Evolutionary conservation across 2,113 vertebrate species (phyloP).

Genomic region (Turdus rufiventris): DNA sequence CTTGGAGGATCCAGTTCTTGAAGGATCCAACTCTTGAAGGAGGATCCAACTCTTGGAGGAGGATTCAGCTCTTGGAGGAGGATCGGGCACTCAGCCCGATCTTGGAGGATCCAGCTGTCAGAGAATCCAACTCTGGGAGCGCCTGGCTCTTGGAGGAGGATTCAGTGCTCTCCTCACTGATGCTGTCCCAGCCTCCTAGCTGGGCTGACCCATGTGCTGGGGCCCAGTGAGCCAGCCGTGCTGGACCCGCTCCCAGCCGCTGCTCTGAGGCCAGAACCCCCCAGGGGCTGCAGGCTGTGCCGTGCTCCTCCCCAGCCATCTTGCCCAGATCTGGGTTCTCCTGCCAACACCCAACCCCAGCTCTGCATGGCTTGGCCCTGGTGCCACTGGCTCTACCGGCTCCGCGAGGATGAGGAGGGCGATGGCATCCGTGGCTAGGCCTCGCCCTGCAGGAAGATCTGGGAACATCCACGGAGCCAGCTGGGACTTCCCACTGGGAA

Average conservation of each 20-base stretch:
- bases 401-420: neutral
- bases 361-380: neutral
- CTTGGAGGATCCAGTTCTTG: neutral
- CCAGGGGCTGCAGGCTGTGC: neutral
- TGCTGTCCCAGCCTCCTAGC: neutral
- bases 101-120: neutral
- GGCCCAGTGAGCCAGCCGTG: rapidly evolving
- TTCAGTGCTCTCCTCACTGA: neutral
- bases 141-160: neutral
- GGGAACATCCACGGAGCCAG: neutral
- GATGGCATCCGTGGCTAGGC: neutral
- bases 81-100: no score
- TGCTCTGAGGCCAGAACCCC: neutral
- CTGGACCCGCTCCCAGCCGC: rapidly evolving
- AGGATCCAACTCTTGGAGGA: neutral
- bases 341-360: neutral
- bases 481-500: neutral
- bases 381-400: neutral
- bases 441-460: neutral
- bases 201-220: neutral
- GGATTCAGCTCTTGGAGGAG: neutral
- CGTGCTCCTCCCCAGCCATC: rapidly evolving
- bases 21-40: neutral
- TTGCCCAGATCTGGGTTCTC: neutral
- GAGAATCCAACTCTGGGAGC: neutral